Base-by-base conservation (phyloP, 2,797 vertebrate genomes). In the Helostoma temminkii region DNA sequence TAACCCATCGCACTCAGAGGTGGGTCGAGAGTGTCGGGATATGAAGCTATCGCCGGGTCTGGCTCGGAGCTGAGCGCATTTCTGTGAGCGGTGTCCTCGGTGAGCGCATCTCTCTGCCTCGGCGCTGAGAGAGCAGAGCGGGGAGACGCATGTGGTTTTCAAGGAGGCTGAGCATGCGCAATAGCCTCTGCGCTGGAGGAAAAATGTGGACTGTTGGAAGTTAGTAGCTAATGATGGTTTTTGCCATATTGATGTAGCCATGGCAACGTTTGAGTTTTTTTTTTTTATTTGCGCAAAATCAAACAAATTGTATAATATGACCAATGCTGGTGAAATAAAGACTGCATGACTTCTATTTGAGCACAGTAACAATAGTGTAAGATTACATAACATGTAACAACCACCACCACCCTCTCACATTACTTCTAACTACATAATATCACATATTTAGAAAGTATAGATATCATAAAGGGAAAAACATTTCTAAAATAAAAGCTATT, bases 161-260 rank as follows among this genome's bases (percentile, higher is more conserved):
- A 65, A 63, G 22, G 24, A 77, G 58, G 74, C 67, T 2, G 81
- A 4, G 91, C 91, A 90, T 90, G 91, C 90, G 91, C 87, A 76
- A 4, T 73, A 30, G 1, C 6, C 14, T 39, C 28, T 26, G 67
- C 73, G 34, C 54, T 50, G 64, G 66, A 18, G 57, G 16, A 32
- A 41, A 36, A 55, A 45, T 42, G 48, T 36, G 65, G 65, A 10
- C 55, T 41, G 46, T 2, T n/a, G 32, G 53, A 24, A 48, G 47
- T 21, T 26, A 59, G 49, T n/a, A 18, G 25, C 25, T 50, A 7
- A 56, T 25, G 39, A 46, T 34, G 61, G 39, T 32, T 30, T 42
- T 55, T 28, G 30, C 39, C 34, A 42, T 22, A 34, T 49, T 16
- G n/a, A 42, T 9, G 15, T 26, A 14, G 1, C 28, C 10, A 54